Evolutionary conservation across 2,797 vertebrate genomes (phyloP), one percentile per base, ranked within the genome.

Genomic region (Poeciliopsis paucimaculata): DNA sequence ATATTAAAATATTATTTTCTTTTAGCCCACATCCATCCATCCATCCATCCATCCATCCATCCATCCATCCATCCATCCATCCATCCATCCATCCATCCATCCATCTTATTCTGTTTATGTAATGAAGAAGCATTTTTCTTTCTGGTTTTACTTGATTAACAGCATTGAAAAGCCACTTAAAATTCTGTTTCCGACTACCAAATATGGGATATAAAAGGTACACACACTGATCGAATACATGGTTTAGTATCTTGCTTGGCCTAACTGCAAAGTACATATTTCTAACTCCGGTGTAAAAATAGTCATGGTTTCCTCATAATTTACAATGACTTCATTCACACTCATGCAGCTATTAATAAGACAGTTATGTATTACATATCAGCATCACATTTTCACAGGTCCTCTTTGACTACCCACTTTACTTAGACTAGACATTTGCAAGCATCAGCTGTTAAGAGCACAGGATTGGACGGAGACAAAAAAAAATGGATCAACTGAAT

Each of bases 401-500:
- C 60, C 31, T 64, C 31, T 34, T 7, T 62, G 28, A 62, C 57
- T 34, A 18, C 57, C 28, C 57, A 34, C 28, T 62, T 34, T 62
- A 34, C 60, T 62, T 34, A 31, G 60, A 9, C 31, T 62, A 8
- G 6, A 31, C 31, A 18, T 34, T 34, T 62, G 28, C 60, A 31
- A 34, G 31, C 60, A 64, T 36, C 16, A 9, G 7, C 31, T 16
- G 3, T 0, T 0, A 55, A 57, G 1, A 60, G 6, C 0, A 0
- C 53, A 55, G 3, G 51, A 10, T 15, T 77, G 43, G 5, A 68
- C 45, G 2, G 31, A 47, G 8, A 75, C 53, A 15, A 62, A 79
- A 49, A 3, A 23, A 3, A n/a, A 89, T 88, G 84, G 62, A 82
- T n/a, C 72, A 64, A 3, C 49, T 74, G 26, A 83, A 46, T 80